Evolutionary conservation across 1,140 invertebrate species (phyloP).

Genomic region (Condylostylus longicornis): DNA sequence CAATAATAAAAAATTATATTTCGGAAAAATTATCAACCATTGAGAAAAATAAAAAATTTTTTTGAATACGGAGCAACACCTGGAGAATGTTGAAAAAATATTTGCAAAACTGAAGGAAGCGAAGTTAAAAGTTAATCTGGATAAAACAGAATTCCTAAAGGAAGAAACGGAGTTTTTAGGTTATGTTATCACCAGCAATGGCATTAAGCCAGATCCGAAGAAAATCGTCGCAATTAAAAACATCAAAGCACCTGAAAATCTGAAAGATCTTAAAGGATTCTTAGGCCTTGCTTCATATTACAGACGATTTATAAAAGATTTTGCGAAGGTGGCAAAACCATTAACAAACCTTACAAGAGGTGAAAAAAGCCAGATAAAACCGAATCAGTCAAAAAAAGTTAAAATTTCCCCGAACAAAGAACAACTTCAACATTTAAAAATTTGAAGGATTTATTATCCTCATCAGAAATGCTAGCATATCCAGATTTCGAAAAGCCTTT

Average conservation of each 20-base stretch:
- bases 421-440: not conserved
- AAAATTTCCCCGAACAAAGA: no score
- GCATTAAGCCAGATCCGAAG: constrained; percentile 29
- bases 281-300: constrained; percentile 33
- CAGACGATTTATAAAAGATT: constrained; percentile 28
- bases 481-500: constrained; percentile 14
- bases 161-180: constrained; percentile 33
- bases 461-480: constrained; percentile 8
- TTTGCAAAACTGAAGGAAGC: constrained; percentile 9
- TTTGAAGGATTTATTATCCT: not conserved
- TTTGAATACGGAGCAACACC: not conserved
- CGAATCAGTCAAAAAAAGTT: constrained; percentile 9
- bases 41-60: no score
- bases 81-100: constrained; percentile 1
- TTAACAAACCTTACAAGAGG: constrained; percentile 26
- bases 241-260: constrained; percentile 28
- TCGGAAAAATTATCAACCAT: no score
- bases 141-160: constrained; percentile 34
- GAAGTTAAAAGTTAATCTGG: constrained; percentile 32
- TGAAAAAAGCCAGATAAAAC: constrained; percentile 15
- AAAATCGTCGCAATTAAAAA: constrained; percentile 28
- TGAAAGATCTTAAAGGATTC: constrained; percentile 31
- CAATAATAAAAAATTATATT: no score
- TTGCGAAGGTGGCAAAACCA: constrained; percentile 23
- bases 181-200: constrained; percentile 20